A percentile compares a stretch with the other conserved stretches of the same genome.
Evolutionary conservation across 2,888 invertebrate genomes (phyloP).

Genomic region (Leucania comma): DNA sequence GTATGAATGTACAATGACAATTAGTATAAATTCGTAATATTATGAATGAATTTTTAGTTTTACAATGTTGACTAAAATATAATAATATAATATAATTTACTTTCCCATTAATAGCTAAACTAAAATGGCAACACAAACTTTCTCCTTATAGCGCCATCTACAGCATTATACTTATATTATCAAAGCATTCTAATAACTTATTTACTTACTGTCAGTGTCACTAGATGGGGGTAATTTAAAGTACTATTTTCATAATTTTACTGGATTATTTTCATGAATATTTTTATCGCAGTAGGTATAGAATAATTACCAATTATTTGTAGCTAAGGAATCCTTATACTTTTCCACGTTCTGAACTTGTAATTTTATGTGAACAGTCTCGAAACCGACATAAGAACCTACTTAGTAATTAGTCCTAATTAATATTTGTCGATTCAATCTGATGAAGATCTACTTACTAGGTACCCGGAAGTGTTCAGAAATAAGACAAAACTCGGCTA

Average conservation of each 20-base stretch:
- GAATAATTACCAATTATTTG: neutral
- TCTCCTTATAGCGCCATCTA: conserved; percentile 2
- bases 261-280: no score
- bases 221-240: conserved; percentile 22
- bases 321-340: no score
- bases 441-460: neutral
- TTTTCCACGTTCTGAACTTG: no score
- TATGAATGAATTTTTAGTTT: neutral
- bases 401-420: no score
- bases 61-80: neutral
- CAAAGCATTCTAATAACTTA: no score
- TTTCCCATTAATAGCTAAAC: neutral
- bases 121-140: neutral
- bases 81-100: neutral
- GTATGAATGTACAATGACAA: no score
- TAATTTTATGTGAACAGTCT: no score
- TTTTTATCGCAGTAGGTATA: no score
- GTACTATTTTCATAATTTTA: no score
- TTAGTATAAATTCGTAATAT: no score
- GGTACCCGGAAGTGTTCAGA: neutral
- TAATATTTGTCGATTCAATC: no score
- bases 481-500: conserved; percentile 4
- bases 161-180: neutral
- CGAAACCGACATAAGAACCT: no score
- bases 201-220: neutral